These are phyloP conservation scores for Halcyon badia DNA, from an alignment of 2,797 vertebrate genomes.

Conservation along the genomic window DNA sequence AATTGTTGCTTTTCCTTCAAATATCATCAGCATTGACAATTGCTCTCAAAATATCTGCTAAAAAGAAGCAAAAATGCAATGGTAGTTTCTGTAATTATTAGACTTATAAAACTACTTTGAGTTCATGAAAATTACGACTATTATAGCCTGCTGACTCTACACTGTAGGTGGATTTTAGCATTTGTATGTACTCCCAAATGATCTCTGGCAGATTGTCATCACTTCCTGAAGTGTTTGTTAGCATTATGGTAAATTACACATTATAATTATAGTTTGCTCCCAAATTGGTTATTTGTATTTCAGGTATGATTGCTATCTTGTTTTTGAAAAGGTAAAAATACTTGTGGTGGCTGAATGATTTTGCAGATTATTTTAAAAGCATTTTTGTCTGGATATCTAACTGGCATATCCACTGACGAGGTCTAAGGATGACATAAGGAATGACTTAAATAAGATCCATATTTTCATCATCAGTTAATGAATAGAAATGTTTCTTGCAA, in stretches of 20 bases:
- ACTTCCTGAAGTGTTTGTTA: not conserved
- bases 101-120: not conserved
- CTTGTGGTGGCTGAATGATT: not conserved
- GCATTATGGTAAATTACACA: not conserved
- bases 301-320: not conserved
- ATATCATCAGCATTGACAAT: accelerated
- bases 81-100: not conserved
- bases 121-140: not conserved
- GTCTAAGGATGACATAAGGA: not conserved
- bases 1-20: not conserved
- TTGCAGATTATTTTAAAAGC: not conserved
- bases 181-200: not conserved
- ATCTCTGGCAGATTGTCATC: not conserved
- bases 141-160: not conserved
- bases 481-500: not conserved
- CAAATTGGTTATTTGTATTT: not conserved
- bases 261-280: not conserved
- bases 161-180: not conserved
- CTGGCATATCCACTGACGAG: not conserved
- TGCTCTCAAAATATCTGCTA: not conserved
- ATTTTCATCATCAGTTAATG: not conserved
- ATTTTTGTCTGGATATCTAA: not conserved
- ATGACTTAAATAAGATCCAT: not conserved
- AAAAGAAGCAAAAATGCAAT: not conserved
- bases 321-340: not conserved